A percentile compares a stretch with the other conserved stretches of the same genome.
phyloP scores from a whole-genome alignment of 2,797 vertebrate species.

The Megalops cyprinoides region DNA sequence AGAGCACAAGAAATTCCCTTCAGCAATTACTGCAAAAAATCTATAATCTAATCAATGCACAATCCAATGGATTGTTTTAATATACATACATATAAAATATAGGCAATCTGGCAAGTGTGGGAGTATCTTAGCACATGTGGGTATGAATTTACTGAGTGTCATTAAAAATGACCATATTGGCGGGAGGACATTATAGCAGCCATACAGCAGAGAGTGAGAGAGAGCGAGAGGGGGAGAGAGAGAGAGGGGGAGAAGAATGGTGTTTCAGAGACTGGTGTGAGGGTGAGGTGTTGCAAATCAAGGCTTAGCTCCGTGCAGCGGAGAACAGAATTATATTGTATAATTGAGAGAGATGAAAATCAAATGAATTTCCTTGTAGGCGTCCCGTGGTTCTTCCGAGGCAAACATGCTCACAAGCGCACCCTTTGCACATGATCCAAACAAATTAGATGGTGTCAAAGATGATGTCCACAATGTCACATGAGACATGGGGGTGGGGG shows the following conservation, averaged over 20 bases:
- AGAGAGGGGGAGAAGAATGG: neutral
- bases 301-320: neutral
- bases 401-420: too few relatives aligned
- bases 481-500: neutral
- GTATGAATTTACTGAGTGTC: slow-evolving; percentile 63
- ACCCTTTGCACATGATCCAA: too few relatives aligned
- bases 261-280: neutral
- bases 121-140: slow-evolving; percentile 48
- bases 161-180: slow-evolving; percentile 68
- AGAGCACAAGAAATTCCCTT: slow-evolving; percentile 72
- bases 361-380: too few relatives aligned
- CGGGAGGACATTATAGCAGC: slow-evolving; percentile 68
- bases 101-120: slow-evolving; percentile 55
- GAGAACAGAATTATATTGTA: neutral
- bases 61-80: slow-evolving; percentile 81
- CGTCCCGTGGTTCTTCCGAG: too few relatives aligned
- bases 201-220: slow-evolving; percentile 72
- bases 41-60: slow-evolving; percentile 81
- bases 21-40: slow-evolving; percentile 79
- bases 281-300: neutral
- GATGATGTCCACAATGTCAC: neutral
- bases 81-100: slow-evolving; percentile 77
- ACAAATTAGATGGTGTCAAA: neutral
- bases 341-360: neutral
- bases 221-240: too few relatives aligned